Evolutionary conservation across 2,888 invertebrate genomes (phyloP).

Genomic region (Thereva nobilitata): DNA sequence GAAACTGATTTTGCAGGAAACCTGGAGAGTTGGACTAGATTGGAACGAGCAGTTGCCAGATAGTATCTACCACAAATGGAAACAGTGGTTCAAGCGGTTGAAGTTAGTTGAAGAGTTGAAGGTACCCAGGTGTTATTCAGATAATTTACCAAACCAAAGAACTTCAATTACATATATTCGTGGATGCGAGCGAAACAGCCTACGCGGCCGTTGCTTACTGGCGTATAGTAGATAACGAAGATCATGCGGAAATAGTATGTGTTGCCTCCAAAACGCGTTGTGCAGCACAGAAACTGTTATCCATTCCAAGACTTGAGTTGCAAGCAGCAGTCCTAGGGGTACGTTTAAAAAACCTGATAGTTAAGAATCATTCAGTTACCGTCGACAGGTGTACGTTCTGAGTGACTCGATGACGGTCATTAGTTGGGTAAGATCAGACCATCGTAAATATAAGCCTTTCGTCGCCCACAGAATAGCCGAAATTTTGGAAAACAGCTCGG

Average conservation of each 20-base stretch:
- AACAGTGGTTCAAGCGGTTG: constrained; percentile 42
- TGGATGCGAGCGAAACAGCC: constrained; percentile 45
- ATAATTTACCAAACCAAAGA: constrained; percentile 23
- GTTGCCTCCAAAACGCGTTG: neutral
- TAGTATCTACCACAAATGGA: constrained; percentile 40
- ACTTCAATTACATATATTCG: constrained; percentile 44
- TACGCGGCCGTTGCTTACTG: constrained; percentile 44
- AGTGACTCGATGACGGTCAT: constrained; percentile 34
- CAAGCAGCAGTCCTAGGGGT: neutral
- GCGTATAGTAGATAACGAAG: constrained; percentile 26
- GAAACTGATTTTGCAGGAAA: constrained; percentile 46
- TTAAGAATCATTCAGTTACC: neutral
- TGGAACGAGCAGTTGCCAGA: constrained; percentile 23
- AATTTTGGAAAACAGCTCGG: neutral
- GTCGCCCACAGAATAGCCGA: constrained; percentile 30
- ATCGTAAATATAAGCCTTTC: constrained; percentile 35
- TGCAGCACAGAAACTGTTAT: neutral
- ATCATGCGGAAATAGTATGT: neutral
- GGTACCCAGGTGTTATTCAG: constrained; percentile 40
- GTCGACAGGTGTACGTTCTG: constrained; percentile 20
- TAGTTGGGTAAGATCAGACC: constrained; percentile 38
- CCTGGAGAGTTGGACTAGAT: constrained; percentile 31
- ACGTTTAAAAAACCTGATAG: neutral
- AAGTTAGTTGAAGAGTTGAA: constrained; percentile 11
- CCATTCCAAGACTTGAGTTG: neutral